Evolutionary conservation across 1,140 invertebrate genomes (phyloP).

Genomic region (Trachelipus rathkii): DNA sequence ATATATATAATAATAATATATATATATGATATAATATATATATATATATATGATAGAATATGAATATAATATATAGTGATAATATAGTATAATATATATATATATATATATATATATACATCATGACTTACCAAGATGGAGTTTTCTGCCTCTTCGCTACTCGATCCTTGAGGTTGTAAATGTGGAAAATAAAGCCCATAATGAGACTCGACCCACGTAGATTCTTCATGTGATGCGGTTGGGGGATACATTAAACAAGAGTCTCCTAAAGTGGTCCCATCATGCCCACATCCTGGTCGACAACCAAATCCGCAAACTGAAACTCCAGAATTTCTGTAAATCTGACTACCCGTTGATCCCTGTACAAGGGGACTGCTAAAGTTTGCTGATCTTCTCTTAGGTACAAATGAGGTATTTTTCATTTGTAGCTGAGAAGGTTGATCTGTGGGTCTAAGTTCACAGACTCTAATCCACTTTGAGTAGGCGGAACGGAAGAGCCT

Average conservation of each 20-base stretch:
- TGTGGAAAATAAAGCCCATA: constrained; percentile 5
- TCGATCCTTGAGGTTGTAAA: constrained; percentile 25
- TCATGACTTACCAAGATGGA: constrained; percentile 22
- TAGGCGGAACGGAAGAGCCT: constrained; percentile 8
- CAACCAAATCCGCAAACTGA: constrained; percentile 13
- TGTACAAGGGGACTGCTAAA: constrained; percentile 19
- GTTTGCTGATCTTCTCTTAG: not conserved
- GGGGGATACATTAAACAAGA: constrained; percentile 27
- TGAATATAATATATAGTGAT: too few relatives aligned
- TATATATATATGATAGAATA: too few relatives aligned
- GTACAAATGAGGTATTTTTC: constrained; percentile 12
- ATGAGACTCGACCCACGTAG: constrained; percentile 13
- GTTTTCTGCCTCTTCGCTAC: constrained; percentile 27
- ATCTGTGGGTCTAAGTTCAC: constrained; percentile 4
- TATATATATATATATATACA: constrained; percentile 12
- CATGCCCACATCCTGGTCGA: constrained; percentile 16
- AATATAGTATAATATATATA: not conserved
- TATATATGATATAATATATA: too few relatives aligned
- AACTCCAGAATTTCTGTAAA: not conserved
- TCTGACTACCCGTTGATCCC: not conserved
- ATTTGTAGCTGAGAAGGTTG: constrained; percentile 14
- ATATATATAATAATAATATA: too few relatives aligned
- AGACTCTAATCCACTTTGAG: constrained; percentile 12
- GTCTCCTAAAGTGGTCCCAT: constrained; percentile 20
- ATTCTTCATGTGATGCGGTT: not conserved